phyloP scores from a whole-genome alignment of 2,797 vertebrate genomes.

The Miichthys miiuy region DNA sequence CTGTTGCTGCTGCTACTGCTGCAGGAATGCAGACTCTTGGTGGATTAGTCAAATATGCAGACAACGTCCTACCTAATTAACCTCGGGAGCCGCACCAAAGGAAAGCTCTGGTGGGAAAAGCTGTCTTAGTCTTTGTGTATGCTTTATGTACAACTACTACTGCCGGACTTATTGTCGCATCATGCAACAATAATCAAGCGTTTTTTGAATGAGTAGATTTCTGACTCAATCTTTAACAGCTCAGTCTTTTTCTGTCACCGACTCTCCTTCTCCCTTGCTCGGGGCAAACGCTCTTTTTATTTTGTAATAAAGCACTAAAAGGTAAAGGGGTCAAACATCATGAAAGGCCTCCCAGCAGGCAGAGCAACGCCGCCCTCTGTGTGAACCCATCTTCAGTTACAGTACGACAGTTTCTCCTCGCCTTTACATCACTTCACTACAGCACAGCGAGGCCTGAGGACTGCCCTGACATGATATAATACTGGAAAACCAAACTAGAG shows the following conservation, averaged over 20 bases:
- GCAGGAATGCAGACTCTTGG: constrained; percentile 61
- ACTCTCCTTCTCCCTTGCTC: background rate
- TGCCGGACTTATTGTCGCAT: background rate
- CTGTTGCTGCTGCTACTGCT: constrained; percentile 23
- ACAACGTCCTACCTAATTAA: constrained; percentile 67
- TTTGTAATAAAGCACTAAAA: constrained; percentile 33
- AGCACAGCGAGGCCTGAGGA: background rate
- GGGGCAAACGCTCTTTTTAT: background rate
- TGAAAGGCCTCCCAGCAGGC: constrained; percentile 45
- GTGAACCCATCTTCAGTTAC: constrained; percentile 70
- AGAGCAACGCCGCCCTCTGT: constrained; percentile 61
- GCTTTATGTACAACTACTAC: background rate
- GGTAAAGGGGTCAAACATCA: constrained; percentile 61
- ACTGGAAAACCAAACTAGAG: background rate
- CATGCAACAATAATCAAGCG: background rate
- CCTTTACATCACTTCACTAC: constrained; percentile 11
- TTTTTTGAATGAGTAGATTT: constrained; percentile 4
- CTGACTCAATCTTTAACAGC: background rate
- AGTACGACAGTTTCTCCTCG: constrained; percentile 23
- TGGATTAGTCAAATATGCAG: constrained; percentile 70
- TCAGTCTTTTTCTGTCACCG: background rate
- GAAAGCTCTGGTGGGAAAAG: constrained; percentile 18
- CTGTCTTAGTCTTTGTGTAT: background rate
- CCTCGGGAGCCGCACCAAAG: constrained; percentile 49
- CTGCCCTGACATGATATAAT: background rate